Percentiles rank a stretch among this genome's conserved stretches.
phyloP scores from a whole-genome alignment of 2,113 vertebrate genomes.

The Sinocyclocheilus rhinocerous region DNA sequence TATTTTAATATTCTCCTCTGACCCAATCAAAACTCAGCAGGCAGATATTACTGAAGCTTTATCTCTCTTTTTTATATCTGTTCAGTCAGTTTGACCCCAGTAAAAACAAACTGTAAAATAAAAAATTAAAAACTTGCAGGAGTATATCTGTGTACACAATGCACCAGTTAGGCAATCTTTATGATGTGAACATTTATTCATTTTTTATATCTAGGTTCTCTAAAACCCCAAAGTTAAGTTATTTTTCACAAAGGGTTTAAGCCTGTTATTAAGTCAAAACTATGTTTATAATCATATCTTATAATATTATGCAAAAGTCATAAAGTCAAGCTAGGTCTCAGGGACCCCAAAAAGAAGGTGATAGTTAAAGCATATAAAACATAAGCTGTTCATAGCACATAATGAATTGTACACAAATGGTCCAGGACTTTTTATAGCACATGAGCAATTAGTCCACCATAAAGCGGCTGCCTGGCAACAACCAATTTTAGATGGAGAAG shows the following conservation, averaged over 20 bases:
- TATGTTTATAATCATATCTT: neutral
- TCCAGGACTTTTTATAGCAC: conserved; percentile 46
- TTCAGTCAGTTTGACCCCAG: neutral
- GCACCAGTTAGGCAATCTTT: neutral
- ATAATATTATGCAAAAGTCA: neutral
- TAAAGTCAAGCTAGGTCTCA: neutral
- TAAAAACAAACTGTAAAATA: neutral
- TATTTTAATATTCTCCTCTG: neutral
- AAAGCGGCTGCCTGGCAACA: conserved; percentile 54
- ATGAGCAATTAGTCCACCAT: conserved; percentile 40
- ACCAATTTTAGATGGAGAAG: conserved; percentile 29
- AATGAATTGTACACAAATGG: conserved; percentile 28
- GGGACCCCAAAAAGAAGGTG: neutral
- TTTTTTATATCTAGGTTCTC: neutral
- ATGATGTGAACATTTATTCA: neutral
- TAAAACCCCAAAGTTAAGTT: neutral
- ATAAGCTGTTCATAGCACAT: conserved; percentile 12
- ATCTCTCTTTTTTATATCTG: neutral
- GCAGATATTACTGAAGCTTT: neutral
- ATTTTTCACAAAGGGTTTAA: neutral
- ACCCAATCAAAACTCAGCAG: neutral
- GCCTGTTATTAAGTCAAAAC: neutral
- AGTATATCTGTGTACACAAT: neutral
- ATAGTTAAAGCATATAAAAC: neutral
- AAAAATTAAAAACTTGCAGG: neutral